Percentiles rank a stretch among this genome's conserved stretches.
phyloP scores from a whole-genome alignment of 2,113 vertebrate genomes.

The Rhipidura dahli region DNA sequence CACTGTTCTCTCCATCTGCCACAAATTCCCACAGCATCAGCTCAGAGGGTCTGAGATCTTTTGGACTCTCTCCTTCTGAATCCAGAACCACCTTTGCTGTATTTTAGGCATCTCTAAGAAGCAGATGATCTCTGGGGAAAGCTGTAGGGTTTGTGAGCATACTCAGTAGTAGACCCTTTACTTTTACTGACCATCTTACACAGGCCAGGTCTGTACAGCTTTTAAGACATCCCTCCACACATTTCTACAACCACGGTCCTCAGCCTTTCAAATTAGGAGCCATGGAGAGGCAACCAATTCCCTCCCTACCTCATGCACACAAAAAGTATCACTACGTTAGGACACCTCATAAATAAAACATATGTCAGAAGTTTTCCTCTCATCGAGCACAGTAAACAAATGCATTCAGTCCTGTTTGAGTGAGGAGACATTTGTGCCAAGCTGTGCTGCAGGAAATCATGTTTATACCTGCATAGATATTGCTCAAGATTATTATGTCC shows the following conservation, averaged over 20 bases:
- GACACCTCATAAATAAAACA: constrained; percentile 13
- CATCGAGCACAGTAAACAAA: constrained; percentile 24
- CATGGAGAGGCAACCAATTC: background rate
- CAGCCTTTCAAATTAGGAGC: background rate
- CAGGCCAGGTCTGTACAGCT: background rate
- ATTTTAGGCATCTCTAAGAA: background rate
- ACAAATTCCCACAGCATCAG: background rate
- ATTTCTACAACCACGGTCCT: background rate
- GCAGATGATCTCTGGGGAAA: background rate
- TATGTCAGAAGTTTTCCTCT: background rate
- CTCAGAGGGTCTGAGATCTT: background rate
- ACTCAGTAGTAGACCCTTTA: background rate
- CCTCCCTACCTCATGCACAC: background rate
- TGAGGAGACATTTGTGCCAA: background rate
- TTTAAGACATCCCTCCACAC: background rate
- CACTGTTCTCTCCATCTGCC: background rate
- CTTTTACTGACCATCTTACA: background rate
- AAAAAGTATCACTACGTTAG: background rate
- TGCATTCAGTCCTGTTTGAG: background rate
- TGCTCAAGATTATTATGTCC: constrained; percentile 43
- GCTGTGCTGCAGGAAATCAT: background rate
- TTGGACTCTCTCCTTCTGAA: background rate
- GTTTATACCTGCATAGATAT: constrained; percentile 61
- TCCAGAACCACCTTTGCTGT: background rate
- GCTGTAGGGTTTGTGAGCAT: background rate